phyloP scores from a whole-genome alignment of 2,888 invertebrate genomes.

The Eupeodes luniger region DNA sequence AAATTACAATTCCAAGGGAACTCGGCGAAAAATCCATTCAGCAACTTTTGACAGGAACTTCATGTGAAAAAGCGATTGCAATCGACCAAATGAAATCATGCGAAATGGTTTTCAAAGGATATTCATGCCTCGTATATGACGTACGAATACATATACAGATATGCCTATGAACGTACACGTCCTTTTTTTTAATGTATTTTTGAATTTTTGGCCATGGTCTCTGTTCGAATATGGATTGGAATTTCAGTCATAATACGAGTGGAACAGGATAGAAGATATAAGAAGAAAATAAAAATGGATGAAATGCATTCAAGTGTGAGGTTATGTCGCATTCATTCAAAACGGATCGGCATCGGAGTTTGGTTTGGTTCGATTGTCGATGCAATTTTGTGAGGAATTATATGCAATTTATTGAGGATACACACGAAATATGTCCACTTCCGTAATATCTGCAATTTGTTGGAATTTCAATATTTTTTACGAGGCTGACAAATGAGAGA shows the following conservation, averaged over 20 bases:
- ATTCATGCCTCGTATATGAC: conserved; percentile 37
- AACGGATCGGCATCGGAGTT: background rate
- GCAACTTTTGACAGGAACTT: conserved; percentile 72
- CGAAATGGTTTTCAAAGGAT: conserved; percentile 67
- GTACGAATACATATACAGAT: background rate
- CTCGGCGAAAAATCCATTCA: conserved; percentile 71
- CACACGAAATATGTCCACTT: background rate
- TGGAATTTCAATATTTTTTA: conserved; percentile 16
- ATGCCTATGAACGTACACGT: background rate
- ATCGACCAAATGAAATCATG: conserved; percentile 73
- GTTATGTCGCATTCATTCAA: conserved; percentile 2
- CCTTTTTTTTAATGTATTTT: background rate
- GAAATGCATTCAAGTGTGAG: conserved; percentile 18
- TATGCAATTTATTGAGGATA: conserved; percentile 49
- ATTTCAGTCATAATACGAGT: conserved; percentile 21
- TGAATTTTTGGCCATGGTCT: background rate
- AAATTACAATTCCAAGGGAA: conserved; percentile 40
- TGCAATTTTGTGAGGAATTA: conserved; percentile 69
- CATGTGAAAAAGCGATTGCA: conserved; percentile 75
- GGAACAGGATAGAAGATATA: background rate
- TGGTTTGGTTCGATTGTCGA: background rate
- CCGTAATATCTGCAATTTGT: conserved; percentile 12
- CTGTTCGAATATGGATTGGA: conserved; percentile 15
- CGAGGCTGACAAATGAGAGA: background rate
- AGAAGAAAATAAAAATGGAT: background rate